A percentile compares a stretch with the other conserved stretches of the same genome.
Evolutionary conservation across 2,888 invertebrate species (phyloP).

Genomic region (Melipona beecheii): DNA sequence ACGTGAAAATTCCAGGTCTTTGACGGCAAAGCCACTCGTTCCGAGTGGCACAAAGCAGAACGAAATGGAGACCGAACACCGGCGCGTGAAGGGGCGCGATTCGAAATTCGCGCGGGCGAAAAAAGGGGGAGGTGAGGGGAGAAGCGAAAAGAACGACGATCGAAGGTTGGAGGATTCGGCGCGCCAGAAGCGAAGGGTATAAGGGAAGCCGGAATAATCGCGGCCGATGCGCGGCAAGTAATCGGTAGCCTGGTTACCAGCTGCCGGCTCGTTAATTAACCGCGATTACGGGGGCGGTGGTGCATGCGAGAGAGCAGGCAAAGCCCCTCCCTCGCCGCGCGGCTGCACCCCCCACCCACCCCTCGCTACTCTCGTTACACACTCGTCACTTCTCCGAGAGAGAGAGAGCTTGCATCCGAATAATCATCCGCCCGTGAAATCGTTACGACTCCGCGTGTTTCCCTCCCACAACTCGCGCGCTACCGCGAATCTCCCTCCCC

Average conservation of each 20-base stretch:
- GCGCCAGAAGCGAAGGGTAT: slow-evolving; percentile 72
- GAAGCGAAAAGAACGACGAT: slow-evolving; percentile 67
- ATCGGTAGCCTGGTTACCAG: slow-evolving; percentile 80
- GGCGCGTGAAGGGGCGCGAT: too few species aligned
- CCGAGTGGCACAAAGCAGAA: too few species aligned
- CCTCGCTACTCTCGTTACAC: slow-evolving; percentile 20
- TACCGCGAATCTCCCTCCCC: slow-evolving; percentile 10
- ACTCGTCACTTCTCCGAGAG: slow-evolving; percentile 20
- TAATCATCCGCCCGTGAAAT: slow-evolving; percentile 63
- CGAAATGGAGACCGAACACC: too few species aligned
- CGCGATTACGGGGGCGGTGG: slow-evolving; percentile 78
- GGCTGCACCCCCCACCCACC: not conserved
- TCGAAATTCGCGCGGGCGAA: not conserved
- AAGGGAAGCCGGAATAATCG: slow-evolving; percentile 75
- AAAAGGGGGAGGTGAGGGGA: not conserved
- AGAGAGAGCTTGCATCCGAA: slow-evolving; percentile 47
- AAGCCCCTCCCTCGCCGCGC: slow-evolving; percentile 10
- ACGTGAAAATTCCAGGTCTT: slow-evolving; percentile 14
- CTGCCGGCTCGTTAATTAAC: slow-evolving; percentile 79
- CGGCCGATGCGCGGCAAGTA: slow-evolving; percentile 74
- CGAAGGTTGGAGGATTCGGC: slow-evolving; percentile 65
- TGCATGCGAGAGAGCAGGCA: slow-evolving; percentile 75
- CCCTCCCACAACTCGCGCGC: not conserved
- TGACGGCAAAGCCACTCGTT: slow-evolving; percentile 2
- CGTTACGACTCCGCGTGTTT: slow-evolving; percentile 59